A percentile compares a stretch with the other conserved stretches of the same genome.
These are phyloP conservation scores for Epinephelus lanceolatus DNA, from an alignment of 2,113 vertebrate genomes.

Conservation along the genomic window DNA sequence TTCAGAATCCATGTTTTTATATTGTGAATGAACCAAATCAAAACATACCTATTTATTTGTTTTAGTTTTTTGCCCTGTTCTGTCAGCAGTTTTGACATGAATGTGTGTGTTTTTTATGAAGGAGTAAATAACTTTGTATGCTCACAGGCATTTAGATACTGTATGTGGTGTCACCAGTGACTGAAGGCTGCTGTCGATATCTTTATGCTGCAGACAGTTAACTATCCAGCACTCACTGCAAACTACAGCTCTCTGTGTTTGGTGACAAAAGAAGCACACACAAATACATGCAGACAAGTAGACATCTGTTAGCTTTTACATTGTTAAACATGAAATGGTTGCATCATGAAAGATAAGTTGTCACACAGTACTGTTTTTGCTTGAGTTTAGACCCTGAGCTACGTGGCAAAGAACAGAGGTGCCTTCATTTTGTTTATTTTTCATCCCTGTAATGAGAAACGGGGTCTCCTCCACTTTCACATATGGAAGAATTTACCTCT, in stretches of 20 bases:
- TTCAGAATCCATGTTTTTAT: background rate
- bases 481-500: slow-evolving; percentile 69
- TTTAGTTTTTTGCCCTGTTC: background rate
- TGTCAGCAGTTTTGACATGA: background rate
- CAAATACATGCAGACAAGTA: background rate
- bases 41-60: background rate
- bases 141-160: background rate
- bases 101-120: background rate
- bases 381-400: slow-evolving; percentile 25
- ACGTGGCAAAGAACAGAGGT: slow-evolving; percentile 38
- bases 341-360: slow-evolving; percentile 7
- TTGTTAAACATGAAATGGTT: slow-evolving; percentile 3
- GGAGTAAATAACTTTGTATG: background rate
- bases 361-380: background rate
- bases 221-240: background rate
- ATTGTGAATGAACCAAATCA: background rate
- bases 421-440: slow-evolving; percentile 50
- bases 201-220: background rate
- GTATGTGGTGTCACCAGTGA: background rate
- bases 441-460: slow-evolving; percentile 55
- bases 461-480: slow-evolving; percentile 45
- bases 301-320: slow-evolving; percentile 40
- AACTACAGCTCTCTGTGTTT: slow-evolving; percentile 30
- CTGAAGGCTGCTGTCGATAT: background rate
- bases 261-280: background rate